These are phyloP conservation scores for Allophyes oxyacanthae DNA, from an alignment of 2,888 invertebrate genomes.

Conservation along the genomic window DNA sequence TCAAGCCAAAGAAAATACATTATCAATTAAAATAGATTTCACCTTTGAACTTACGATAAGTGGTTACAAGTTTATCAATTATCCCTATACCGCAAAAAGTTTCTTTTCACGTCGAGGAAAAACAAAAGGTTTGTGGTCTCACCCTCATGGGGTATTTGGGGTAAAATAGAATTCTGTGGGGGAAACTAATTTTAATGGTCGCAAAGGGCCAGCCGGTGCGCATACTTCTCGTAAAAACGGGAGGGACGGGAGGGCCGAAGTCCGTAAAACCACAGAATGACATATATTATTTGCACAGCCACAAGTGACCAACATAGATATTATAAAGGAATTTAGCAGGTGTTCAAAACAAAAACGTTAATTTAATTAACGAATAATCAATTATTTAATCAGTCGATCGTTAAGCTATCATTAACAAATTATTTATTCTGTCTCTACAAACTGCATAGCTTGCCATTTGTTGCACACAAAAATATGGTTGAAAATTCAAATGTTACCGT, in stretches of 20 bases:
- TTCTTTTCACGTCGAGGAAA: constrained; percentile 40
- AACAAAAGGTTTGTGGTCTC: constrained; percentile 47
- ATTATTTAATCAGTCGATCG: too few species aligned
- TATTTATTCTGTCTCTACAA: too few species aligned
- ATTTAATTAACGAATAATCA: not conserved
- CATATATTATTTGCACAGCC: constrained; percentile 8
- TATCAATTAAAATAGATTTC: not conserved
- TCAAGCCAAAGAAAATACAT: too few species aligned
- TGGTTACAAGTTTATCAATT: constrained; percentile 36
- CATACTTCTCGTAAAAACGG: constrained; percentile 53
- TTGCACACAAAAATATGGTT: too few species aligned
- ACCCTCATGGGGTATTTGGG: constrained; percentile 57
- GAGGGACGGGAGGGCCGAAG: constrained; percentile 4
- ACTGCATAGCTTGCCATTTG: too few species aligned
- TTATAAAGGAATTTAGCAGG: constrained; percentile 4
- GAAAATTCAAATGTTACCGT: too few species aligned
- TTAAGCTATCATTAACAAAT: too few species aligned
- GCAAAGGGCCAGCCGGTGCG: constrained; percentile 47
- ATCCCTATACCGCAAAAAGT: constrained; percentile 25
- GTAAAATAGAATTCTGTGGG: constrained; percentile 72
- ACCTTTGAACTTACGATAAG: constrained; percentile 14
- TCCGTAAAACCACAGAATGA: constrained; percentile 14
- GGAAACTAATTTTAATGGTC: constrained; percentile 76
- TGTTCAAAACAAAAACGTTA: not conserved
- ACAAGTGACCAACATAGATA: not conserved